A percentile compares a stretch with the other conserved stretches of the same genome.
These are phyloP conservation scores for Charanyca ferruginea DNA, from an alignment of 2,888 invertebrate species.

Conservation along the genomic window DNA sequence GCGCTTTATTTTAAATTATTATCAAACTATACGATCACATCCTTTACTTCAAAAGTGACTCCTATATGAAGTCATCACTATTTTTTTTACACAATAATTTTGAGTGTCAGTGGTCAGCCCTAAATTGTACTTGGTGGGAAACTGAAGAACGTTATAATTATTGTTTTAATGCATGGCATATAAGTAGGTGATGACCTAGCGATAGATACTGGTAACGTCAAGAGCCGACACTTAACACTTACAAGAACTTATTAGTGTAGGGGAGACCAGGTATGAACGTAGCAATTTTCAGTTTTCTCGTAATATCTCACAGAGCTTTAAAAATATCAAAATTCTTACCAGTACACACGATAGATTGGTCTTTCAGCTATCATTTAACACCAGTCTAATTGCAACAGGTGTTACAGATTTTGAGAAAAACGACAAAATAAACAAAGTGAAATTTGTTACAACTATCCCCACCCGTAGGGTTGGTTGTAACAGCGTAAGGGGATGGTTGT, in stretches of 20 bases:
- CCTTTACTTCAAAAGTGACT: constrained; percentile 49
- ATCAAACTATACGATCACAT: constrained; percentile 52
- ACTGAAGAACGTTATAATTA: constrained; percentile 4
- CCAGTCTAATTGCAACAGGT: no score
- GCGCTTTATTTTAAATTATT: constrained; percentile 71
- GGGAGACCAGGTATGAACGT: no score
- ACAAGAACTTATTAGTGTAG: constrained; percentile 22
- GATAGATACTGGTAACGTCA: constrained; percentile 19
- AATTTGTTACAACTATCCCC: no score
- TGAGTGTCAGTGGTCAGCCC: background rate
- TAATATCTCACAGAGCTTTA: no score
- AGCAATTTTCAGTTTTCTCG: no score
- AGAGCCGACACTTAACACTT: constrained; percentile 36
- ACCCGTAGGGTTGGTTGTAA: no score
- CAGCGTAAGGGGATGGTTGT: no score
- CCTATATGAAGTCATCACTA: constrained; percentile 23
- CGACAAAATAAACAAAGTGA: no score
- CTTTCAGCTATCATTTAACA: no score
- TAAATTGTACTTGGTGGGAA: constrained; percentile 2
- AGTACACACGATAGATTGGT: no score
- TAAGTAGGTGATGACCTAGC: constrained; percentile 30
- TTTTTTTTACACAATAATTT: constrained; percentile 18
- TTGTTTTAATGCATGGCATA: constrained; percentile 6
- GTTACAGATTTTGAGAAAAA: no score
- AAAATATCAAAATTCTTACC: no score